These are phyloP conservation scores for Mareca penelope DNA, from an alignment of 2,797 vertebrate genomes.

Conservation along the genomic window DNA sequence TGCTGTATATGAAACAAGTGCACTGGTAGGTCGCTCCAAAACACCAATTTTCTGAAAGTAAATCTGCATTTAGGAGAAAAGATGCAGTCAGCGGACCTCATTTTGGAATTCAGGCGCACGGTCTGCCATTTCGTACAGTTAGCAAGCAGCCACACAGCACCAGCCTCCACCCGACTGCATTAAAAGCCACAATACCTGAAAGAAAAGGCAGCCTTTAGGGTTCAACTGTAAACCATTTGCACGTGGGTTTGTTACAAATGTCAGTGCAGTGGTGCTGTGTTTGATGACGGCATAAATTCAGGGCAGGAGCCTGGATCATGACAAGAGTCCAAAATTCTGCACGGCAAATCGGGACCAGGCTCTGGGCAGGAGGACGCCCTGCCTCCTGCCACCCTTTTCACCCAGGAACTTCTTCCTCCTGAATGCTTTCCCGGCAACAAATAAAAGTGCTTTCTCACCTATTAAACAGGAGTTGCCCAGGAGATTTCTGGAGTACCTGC, in stretches of 20 bases:
- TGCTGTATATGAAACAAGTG: neutral
- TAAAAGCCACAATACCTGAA: neutral
- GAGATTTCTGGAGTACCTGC: neutral
- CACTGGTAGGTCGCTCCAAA: neutral
- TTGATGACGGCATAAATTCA: neutral
- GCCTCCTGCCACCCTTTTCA: neutral
- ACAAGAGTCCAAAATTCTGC: too few species aligned
- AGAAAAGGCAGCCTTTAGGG: neutral
- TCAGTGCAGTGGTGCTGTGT: neutral
- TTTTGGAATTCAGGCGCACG: neutral
- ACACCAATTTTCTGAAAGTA: neutral
- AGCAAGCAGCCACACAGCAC: neutral
- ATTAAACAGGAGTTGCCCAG: neutral
- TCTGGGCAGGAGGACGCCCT: too few species aligned
- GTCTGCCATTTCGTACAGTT: neutral
- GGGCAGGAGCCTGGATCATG: neutral
- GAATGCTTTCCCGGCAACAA: accelerated
- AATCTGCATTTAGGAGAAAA: neutral
- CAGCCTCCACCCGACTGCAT: neutral
- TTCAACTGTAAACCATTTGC: neutral
- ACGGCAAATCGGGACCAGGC: too few species aligned
- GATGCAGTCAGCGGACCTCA: neutral
- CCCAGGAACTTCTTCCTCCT: neutral
- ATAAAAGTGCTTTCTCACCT: neutral
- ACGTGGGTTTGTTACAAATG: accelerated